phyloP scores from a whole-genome alignment of 92 coral and sea anemone genomes.

The Umimayanthus kanabou region DNA sequence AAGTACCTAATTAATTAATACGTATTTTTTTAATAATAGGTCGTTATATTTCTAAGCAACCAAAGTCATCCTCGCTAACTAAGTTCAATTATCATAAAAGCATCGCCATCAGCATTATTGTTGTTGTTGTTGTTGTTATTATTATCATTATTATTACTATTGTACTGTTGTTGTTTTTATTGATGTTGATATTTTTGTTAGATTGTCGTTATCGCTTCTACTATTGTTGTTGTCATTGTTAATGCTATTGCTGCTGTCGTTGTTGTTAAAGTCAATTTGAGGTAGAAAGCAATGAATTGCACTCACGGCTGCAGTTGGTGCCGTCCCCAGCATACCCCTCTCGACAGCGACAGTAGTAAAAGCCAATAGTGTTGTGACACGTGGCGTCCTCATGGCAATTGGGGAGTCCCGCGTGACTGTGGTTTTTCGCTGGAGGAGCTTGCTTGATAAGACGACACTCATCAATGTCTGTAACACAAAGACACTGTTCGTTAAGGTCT shows the following conservation, averaged over 20 bases:
- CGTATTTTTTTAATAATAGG: too few species aligned
- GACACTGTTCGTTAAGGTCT: not conserved
- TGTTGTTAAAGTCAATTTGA: not conserved
- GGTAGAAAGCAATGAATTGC: not conserved
- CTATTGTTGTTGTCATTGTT: not conserved
- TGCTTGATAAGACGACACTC: conserved; percentile 66
- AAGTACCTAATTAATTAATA: too few species aligned
- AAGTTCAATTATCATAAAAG: too few species aligned
- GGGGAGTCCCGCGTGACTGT: conserved; percentile 44
- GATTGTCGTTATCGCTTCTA: too few species aligned
- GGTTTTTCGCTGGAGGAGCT: conserved; percentile 29
- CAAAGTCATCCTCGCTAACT: too few species aligned
- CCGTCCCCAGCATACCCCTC: conserved; percentile 68
- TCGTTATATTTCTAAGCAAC: too few species aligned
- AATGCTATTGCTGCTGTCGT: not conserved
- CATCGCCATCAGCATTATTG: not conserved
- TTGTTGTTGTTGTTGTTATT: not conserved
- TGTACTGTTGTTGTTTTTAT: not conserved
- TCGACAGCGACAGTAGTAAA: conserved; percentile 57
- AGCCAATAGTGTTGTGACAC: conserved; percentile 72
- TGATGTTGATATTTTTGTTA: too few species aligned
- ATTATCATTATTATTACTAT: not conserved
- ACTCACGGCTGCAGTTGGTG: conserved; percentile 61
- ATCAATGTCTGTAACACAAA: conserved; percentile 45
- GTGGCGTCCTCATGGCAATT: conserved; percentile 64